Evolutionary conservation across 53 echinoderm and acorn worm genomes (phyloP).

Genomic region (Temnopleurus reevesii): DNA sequence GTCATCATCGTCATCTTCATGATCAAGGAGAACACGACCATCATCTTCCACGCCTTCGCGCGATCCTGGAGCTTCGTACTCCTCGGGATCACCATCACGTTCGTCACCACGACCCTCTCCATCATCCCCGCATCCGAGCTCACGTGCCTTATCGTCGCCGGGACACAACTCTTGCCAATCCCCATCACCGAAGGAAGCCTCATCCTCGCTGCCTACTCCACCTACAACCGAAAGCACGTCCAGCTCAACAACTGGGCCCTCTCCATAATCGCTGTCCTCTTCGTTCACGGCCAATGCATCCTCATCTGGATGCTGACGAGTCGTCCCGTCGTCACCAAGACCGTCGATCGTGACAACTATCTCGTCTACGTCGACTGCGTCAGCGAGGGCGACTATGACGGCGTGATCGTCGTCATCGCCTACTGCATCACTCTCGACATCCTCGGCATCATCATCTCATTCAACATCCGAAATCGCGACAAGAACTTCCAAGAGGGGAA

Average conservation of each 20-base stretch:
- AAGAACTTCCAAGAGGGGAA: slow-evolving; percentile 89
- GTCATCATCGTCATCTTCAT: slow-evolving; percentile 62
- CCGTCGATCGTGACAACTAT: slow-evolving; percentile 10
- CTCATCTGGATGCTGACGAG: slow-evolving; percentile 65
- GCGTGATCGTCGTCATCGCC: slow-evolving; percentile 55
- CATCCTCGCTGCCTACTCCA: slow-evolving; percentile 62
- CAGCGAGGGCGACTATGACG: slow-evolving; percentile 59
- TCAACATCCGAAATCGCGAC: slow-evolving; percentile 57
- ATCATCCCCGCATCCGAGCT: slow-evolving; percentile 58
- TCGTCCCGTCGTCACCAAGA: slow-evolving; percentile 56
- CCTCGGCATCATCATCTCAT: slow-evolving; percentile 56
- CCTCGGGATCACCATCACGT: slow-evolving; percentile 63
- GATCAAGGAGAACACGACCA: slow-evolving; percentile 48
- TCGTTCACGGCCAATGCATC: slow-evolving; percentile 54
- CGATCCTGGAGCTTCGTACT: slow-evolving; percentile 57
- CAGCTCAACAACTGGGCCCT: slow-evolving; percentile 48
- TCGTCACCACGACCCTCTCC: slow-evolving; percentile 63
- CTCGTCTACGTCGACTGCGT: slow-evolving; percentile 74
- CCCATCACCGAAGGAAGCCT: slow-evolving; percentile 65
- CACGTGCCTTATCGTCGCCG: slow-evolving; percentile 58
- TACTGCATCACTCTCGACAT: slow-evolving; percentile 58
- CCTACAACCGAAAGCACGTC: slow-evolving; percentile 45
- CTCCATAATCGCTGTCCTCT: slow-evolving; percentile 14
- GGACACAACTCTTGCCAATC: slow-evolving; percentile 69
- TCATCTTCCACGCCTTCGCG: slow-evolving; percentile 73